Evolutionary conservation across 2,888 invertebrate genomes (phyloP).

Genomic region (Nowickia ferox): DNA sequence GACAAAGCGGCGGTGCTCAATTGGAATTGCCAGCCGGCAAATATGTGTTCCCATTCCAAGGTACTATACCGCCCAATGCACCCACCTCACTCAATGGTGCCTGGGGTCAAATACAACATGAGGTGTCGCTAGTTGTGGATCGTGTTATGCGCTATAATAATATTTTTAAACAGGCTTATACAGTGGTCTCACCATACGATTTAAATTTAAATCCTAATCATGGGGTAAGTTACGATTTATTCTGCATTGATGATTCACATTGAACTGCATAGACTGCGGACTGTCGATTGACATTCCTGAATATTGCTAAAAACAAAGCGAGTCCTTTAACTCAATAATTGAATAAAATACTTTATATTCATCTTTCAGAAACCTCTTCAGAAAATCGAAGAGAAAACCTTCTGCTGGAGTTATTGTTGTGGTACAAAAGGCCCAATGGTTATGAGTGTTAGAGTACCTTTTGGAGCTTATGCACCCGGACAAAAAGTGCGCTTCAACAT

Average conservation of each 20-base stretch:
- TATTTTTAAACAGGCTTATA: slow-evolving; percentile 90
- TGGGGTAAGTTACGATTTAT: slow-evolving; percentile 83
- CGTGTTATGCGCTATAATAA: slow-evolving; percentile 94
- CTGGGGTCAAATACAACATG: slow-evolving; percentile 90
- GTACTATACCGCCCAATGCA: slow-evolving; percentile 85
- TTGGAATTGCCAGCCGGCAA: slow-evolving; percentile 88
- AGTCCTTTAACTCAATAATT: background rate
- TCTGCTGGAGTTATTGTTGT: slow-evolving; percentile 88
- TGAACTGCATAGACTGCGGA: too few relatives aligned
- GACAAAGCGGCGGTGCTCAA: slow-evolving; percentile 85
- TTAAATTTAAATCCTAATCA: slow-evolving; percentile 89
- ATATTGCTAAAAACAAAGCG: background rate
- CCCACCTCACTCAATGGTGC: slow-evolving; percentile 92
- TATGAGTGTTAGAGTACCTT: slow-evolving; percentile 87
- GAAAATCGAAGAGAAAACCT: slow-evolving; percentile 88
- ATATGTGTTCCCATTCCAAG: slow-evolving; percentile 90
- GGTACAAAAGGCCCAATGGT: slow-evolving; percentile 89
- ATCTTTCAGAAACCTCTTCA: slow-evolving; percentile 86
- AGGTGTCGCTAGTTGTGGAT: slow-evolving; percentile 90
- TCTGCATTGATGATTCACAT: background rate
- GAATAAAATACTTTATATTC: background rate
- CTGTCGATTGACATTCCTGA: too few relatives aligned
- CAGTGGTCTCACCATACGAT: slow-evolving; percentile 90
- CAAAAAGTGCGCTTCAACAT: slow-evolving; percentile 88
- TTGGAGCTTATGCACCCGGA: slow-evolving; percentile 89